A percentile compares a stretch with the other conserved stretches of the same genome.
phyloP scores from a whole-genome alignment of 2,888 invertebrate species.

The Camponotus fellah region DNA sequence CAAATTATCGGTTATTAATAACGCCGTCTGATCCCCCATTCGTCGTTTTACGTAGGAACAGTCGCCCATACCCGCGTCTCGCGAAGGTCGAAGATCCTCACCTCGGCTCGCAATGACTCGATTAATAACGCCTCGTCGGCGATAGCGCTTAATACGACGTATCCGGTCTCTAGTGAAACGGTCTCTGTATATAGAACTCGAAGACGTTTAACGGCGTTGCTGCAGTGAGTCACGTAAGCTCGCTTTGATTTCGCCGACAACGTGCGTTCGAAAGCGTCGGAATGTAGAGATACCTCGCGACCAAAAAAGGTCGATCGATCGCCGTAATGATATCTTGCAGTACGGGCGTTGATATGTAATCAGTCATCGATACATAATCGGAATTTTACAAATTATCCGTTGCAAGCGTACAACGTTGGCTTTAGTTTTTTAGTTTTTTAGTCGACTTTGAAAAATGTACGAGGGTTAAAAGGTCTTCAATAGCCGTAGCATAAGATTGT shows the following conservation, averaged over 20 bases:
- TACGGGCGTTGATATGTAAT: background rate
- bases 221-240: slow-evolving; percentile 62
- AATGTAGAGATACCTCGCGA: background rate
- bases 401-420: background rate
- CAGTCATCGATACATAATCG: background rate
- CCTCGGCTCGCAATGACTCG: slow-evolving; percentile 81
- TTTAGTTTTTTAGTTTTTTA: background rate
- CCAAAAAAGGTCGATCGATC: background rate
- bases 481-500: too few species aligned
- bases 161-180: slow-evolving; percentile 65
- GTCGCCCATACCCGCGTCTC: slow-evolving; percentile 70
- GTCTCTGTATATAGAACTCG: slow-evolving; percentile 38
- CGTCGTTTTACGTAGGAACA: slow-evolving; percentile 58
- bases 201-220: slow-evolving; percentile 53
- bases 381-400: background rate
- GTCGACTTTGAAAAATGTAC: background rate
- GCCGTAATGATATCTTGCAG: background rate
- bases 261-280: slow-evolving; percentile 55
- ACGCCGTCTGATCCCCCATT: slow-evolving; percentile 57
- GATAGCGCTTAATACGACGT: slow-evolving; percentile 74
- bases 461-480: background rate
- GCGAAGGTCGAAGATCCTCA: slow-evolving; percentile 72
- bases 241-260: slow-evolving; percentile 81
- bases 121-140: slow-evolving; percentile 83
- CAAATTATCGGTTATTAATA: slow-evolving; percentile 84